Conservation (phyloP, 2,888 invertebrate species). For the Scaptomyza flava region DNA sequence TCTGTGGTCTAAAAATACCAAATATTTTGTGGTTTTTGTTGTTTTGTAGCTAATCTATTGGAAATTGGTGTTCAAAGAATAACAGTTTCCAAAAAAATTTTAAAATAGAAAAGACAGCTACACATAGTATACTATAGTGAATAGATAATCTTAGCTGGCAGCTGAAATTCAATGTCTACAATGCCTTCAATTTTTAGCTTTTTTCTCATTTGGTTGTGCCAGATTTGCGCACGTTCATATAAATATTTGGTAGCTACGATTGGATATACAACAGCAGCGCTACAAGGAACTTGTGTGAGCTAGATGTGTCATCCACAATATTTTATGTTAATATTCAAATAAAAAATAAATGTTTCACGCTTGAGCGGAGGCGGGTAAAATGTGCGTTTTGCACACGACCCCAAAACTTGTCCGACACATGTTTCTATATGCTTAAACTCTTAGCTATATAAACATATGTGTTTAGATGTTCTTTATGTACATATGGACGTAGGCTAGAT, state of each 20-base stretch:
- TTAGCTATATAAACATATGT: constrained; percentile 11
- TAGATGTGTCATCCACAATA: constrained; percentile 80
- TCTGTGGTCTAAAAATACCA: constrained; percentile 62
- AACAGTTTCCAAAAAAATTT: constrained; percentile 68
- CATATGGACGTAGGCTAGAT: constrained; percentile 23
- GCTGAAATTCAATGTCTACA: constrained; percentile 60
- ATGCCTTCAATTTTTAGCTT: constrained; percentile 58
- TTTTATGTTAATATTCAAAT: constrained; percentile 76
- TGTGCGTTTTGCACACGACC: constrained; percentile 76
- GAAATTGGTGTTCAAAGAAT: constrained; percentile 67
- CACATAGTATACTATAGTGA: constrained; percentile 19
- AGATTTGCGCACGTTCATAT: constrained; percentile 61
- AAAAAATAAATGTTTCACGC: constrained; percentile 72
- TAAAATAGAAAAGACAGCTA: constrained; percentile 65
- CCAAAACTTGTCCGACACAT: constrained; percentile 59
- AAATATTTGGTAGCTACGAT: constrained; percentile 27
- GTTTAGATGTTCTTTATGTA: constrained; percentile 19
- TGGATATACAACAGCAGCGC: constrained; percentile 41
- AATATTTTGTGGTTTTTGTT: constrained; percentile 36
- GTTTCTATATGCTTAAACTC: constrained; percentile 34
- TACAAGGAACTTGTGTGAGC: constrained; percentile 48
- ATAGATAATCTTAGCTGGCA: constrained; percentile 56
- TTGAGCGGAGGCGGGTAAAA: constrained; percentile 77
- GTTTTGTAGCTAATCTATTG: constrained; percentile 74
- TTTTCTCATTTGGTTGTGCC: constrained; percentile 47